Conservation (phyloP, 2,113 vertebrate species). For the Bambusicola thoracicus region DNA sequence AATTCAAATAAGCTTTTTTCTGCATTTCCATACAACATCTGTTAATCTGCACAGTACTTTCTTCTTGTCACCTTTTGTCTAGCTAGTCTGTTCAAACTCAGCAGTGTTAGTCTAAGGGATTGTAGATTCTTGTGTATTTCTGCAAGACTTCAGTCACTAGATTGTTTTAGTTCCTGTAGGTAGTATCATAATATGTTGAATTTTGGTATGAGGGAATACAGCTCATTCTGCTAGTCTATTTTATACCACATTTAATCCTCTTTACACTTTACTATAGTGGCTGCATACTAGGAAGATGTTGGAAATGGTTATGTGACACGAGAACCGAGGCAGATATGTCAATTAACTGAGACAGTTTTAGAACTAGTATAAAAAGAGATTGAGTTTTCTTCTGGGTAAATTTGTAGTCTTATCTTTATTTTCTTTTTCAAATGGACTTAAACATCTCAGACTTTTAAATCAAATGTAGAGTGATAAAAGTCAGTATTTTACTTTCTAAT, state of each 20-base stretch:
- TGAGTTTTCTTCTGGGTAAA: neutral
- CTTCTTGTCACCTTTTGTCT: neutral
- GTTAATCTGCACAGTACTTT: neutral
- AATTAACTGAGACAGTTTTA: neutral
- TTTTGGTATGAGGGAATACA: neutral
- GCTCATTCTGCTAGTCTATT: neutral
- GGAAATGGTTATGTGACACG: neutral
- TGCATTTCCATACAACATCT: neutral
- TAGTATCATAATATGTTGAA: neutral
- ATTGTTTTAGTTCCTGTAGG: neutral
- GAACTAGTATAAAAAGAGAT: neutral
- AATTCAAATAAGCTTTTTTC: neutral
- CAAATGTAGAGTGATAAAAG: neutral
- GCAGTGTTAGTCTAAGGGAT: accelerated
- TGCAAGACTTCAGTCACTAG: neutral
- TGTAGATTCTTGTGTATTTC: neutral
- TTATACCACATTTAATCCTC: neutral
- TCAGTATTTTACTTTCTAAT: neutral
- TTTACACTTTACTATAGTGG: neutral
- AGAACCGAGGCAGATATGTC: neutral
- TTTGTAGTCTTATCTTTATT: too few relatives aligned
- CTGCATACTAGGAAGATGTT: neutral
- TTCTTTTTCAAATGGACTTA: neutral
- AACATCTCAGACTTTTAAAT: neutral
- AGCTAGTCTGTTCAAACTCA: neutral